phyloP scores from a whole-genome alignment of 2,113 vertebrate genomes.

The Rhabdornis inornatus region DNA sequence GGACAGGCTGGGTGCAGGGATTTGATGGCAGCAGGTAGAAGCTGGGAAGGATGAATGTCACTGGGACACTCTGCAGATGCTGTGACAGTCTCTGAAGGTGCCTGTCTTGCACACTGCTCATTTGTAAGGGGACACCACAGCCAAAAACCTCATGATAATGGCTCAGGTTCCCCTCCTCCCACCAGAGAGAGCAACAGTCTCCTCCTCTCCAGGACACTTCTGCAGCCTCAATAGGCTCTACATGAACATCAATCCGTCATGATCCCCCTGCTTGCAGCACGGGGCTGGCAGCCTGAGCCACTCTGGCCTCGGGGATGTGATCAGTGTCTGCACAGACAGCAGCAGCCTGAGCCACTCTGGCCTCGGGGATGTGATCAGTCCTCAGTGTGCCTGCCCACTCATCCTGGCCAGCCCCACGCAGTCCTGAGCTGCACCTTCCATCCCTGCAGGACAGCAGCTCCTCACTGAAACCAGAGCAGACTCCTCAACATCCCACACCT shows the following conservation, averaged over 20 bases:
- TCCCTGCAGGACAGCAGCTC: not conserved
- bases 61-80: not conserved
- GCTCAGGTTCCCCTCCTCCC: not conserved
- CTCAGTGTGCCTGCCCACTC: not conserved
- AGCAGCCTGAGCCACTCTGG: not conserved
- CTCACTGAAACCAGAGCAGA: not conserved
- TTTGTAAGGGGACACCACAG: not conserved
- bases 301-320: not conserved
- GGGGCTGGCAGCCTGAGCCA: not conserved
- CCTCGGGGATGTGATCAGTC: too few relatives aligned
- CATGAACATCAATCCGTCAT: fast-evolving
- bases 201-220: not conserved
- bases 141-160: not conserved
- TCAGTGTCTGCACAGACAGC: not conserved
- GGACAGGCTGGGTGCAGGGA: not conserved
- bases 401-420: fast-evolving
- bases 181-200: not conserved
- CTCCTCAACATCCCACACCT: not conserved
- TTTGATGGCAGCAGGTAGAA: not conserved
- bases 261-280: not conserved
- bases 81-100: not conserved
- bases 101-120: not conserved
- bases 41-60: fast-evolving
- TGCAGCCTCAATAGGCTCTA: not conserved
- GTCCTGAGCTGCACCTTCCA: not conserved